Evolutionary conservation across 2,888 invertebrate genomes (phyloP).

Genomic region (Protonemura montana): DNA sequence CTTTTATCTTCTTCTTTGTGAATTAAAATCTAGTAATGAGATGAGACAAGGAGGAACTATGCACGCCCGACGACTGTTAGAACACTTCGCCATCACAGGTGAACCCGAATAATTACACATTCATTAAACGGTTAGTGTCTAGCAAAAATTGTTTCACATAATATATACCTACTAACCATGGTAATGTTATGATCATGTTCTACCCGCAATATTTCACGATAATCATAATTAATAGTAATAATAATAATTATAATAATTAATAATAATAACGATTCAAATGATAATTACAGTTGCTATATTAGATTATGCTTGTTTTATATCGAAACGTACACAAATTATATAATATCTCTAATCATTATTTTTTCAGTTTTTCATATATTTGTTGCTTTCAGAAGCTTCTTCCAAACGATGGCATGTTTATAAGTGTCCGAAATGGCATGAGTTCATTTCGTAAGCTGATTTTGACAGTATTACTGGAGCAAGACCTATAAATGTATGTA

Average conservation of each 20-base stretch:
- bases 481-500: neutral
- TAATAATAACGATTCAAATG: constrained; percentile 14
- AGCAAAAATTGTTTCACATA: neutral
- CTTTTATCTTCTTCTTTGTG: neutral
- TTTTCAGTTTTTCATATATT: constrained; percentile 38
- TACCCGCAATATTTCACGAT: constrained; percentile 26
- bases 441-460: neutral
- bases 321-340: constrained; percentile 46
- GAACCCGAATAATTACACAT: neutral
- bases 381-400: neutral
- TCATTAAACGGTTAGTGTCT: neutral
- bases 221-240: neutral
- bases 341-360: constrained; percentile 44
- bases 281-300: constrained; percentile 21
- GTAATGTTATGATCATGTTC: constrained; percentile 17
- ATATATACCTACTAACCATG: constrained; percentile 20
- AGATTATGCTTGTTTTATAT: constrained; percentile 42
- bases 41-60: neutral
- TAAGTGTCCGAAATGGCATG: neutral
- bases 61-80: neutral
- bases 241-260: neutral
- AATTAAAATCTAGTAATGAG: neutral
- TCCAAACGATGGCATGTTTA: neutral
- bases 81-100: neutral
- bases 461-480: neutral